Evolutionary conservation across 2,888 invertebrate genomes (phyloP).

Genomic region (Hirtodrosophila confusa): DNA sequence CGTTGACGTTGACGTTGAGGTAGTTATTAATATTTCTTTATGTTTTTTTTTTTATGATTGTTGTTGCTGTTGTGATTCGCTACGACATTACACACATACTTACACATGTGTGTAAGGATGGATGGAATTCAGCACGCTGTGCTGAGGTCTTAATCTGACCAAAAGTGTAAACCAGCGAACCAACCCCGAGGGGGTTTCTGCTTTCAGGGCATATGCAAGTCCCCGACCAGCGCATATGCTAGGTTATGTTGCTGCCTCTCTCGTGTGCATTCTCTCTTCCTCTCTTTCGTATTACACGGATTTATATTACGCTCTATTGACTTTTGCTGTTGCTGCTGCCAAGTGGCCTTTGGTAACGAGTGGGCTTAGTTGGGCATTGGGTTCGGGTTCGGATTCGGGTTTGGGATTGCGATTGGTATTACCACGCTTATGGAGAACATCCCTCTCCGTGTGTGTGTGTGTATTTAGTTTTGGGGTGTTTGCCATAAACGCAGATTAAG

Average conservation of each 20-base stretch:
- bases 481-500: conserved; percentile 78
- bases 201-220: conserved; percentile 57
- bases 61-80: conserved; percentile 81
- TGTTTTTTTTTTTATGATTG: conserved; percentile 60
- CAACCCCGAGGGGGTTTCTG: conserved; percentile 63
- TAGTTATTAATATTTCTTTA: conserved; percentile 66
- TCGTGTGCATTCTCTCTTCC: not conserved
- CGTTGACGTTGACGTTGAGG: conserved; percentile 69
- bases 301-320: conserved; percentile 81
- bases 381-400: conserved; percentile 21
- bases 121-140: conserved; percentile 39
- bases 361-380: conserved; percentile 60
- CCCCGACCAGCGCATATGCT: conserved; percentile 45
- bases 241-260: conserved; percentile 10
- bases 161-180: conserved; percentile 76
- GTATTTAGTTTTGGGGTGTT: conserved; percentile 67
- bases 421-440: conserved; percentile 15
- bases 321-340: conserved; percentile 64
- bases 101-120: conserved; percentile 4
- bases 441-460: conserved; percentile 5
- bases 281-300: conserved; percentile 65
- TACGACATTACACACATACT: conserved; percentile 62
- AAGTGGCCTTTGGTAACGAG: conserved; percentile 72
- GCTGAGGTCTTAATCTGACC: conserved; percentile 84
- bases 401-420: conserved; percentile 21